phyloP scores from a whole-genome alignment of 2,797 vertebrate species.

The Graptemys geographica region DNA sequence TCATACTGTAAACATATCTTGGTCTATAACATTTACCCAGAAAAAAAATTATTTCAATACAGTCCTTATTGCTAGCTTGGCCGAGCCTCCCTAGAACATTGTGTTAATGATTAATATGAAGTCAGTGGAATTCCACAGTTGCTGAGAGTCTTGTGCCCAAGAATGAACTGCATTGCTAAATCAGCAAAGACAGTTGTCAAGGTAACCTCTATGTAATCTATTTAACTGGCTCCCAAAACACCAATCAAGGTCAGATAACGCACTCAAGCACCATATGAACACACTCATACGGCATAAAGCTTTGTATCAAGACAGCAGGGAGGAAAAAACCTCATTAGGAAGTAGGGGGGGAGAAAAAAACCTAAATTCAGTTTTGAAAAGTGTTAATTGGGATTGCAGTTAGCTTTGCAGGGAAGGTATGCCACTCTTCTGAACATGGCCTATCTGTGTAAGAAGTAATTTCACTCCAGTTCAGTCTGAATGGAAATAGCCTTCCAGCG shows the following conservation, averaged over 20 bases:
- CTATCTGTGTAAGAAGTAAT: constrained; percentile 65
- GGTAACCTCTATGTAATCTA: constrained; percentile 94
- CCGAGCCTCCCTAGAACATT: constrained; percentile 84
- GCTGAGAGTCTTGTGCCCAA: constrained; percentile 86
- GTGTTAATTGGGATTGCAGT: constrained; percentile 86
- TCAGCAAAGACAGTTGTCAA: constrained; percentile 95
- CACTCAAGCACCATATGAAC: constrained; percentile 87
- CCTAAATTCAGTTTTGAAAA: constrained; percentile 85
- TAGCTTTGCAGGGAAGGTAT: constrained; percentile 67
- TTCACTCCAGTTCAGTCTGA: constrained; percentile 54
- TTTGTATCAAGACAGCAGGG: constrained; percentile 88
- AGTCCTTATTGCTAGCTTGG: constrained; percentile 83
- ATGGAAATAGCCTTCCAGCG: constrained; percentile 60
- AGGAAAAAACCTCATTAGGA: constrained; percentile 88
- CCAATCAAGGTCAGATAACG: constrained; percentile 91
- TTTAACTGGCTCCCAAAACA: constrained; percentile 91
- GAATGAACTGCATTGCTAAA: constrained; percentile 90
- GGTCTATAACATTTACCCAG: constrained; percentile 76
- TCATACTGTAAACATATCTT: constrained; percentile 75
- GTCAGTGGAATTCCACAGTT: constrained; percentile 88
- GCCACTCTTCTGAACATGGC: constrained; percentile 62
- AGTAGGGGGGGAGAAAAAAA: constrained; percentile 67
- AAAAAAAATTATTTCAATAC: constrained; percentile 81
- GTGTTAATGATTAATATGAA: constrained; percentile 93
- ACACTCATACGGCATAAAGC: constrained; percentile 86